Percentiles rank a stretch among this genome's conserved stretches.
phyloP scores from a whole-genome alignment of 2,113 vertebrate species.

The Pontoporia blainvillei region DNA sequence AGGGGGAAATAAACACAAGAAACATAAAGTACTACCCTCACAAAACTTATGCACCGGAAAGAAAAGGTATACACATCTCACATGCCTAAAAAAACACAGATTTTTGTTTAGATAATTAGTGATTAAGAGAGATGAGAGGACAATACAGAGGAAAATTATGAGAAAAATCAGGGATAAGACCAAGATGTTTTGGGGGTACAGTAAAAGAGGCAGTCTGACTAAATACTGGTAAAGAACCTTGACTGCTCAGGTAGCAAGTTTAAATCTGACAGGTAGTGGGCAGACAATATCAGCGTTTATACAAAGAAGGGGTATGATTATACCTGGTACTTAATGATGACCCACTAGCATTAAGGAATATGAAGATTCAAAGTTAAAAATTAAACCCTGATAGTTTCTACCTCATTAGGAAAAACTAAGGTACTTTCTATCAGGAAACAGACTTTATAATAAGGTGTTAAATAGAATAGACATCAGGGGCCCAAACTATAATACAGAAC shows the following conservation, averaged over 20 bases:
- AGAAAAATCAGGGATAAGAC: background rate
- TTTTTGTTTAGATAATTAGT: background rate
- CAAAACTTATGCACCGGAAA: background rate
- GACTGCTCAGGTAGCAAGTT: background rate
- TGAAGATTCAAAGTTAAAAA: background rate
- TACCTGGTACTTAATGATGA: background rate
- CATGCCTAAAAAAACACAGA: background rate
- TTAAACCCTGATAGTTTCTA: background rate
- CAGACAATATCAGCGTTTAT: background rate
- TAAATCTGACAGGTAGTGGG: background rate
- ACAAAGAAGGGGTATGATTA: background rate
- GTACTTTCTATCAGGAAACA: slow-evolving; percentile 9
- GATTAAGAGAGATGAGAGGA: background rate
- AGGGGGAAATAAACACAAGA: background rate
- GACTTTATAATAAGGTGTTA: background rate
- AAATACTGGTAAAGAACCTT: background rate
- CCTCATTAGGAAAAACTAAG: background rate
- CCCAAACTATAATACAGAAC: background rate
- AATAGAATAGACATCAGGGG: background rate
- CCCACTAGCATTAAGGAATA: background rate
- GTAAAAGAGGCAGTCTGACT: background rate
- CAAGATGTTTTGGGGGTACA: background rate
- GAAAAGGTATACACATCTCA: background rate
- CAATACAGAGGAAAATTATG: background rate
- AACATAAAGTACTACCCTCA: background rate